phyloP scores from a whole-genome alignment of 1,140 invertebrate genomes.

The Euwallacea fornicatus region DNA sequence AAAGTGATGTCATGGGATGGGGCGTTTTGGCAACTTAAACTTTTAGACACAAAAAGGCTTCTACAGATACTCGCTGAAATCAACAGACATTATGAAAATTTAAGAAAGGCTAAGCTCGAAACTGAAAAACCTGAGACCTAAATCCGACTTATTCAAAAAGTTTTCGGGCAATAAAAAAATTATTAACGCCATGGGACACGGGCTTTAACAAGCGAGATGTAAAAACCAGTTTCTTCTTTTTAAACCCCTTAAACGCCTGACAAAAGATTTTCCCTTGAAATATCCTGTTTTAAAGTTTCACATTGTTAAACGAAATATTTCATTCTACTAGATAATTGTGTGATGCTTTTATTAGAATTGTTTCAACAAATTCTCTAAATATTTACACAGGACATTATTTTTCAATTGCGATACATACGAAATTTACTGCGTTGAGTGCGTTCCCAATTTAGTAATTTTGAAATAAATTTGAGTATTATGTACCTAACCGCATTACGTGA shows the following conservation, averaged over 20 bases:
- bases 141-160: slow-evolving; percentile 2
- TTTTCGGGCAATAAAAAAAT: not conserved
- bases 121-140: slow-evolving; percentile 1
- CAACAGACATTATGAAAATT: slow-evolving; percentile 2
- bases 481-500: not conserved
- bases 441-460: too few relatives aligned
- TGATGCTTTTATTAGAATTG: too few relatives aligned
- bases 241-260: not conserved
- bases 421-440: too few relatives aligned
- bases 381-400: too few relatives aligned
- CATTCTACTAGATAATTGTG: not conserved
- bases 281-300: not conserved
- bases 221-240: slow-evolving; percentile 2
- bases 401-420: too few relatives aligned
- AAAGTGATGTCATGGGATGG: too few relatives aligned
- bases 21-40: too few relatives aligned
- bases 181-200: slow-evolving; percentile 1
- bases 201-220: not conserved
- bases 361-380: too few relatives aligned
- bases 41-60: too few relatives aligned
- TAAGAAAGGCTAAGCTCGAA: not conserved
- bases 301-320: not conserved
- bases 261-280: not conserved
- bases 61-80: not conserved
- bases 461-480: too few relatives aligned